These are phyloP conservation scores for Chaenogobius annularis DNA, from an alignment of 2,113 vertebrate genomes.

Conservation along the genomic window DNA sequence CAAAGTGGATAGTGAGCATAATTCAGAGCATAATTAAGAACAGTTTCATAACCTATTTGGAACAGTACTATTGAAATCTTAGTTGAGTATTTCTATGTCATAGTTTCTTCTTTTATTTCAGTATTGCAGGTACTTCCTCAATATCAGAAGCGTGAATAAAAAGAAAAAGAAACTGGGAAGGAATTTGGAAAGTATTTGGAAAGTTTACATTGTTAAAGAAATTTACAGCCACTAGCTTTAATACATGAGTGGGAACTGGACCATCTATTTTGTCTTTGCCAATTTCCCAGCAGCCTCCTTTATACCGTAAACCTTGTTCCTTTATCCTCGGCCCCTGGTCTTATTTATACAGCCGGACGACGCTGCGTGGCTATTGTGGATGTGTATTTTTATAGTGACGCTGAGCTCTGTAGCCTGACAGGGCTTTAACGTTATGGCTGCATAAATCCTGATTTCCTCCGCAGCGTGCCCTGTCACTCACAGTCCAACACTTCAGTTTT, in stretches of 20 bases:
- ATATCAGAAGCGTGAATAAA: background rate
- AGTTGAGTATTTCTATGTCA: background rate
- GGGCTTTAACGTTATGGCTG: constrained; percentile 49
- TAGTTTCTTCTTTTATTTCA: background rate
- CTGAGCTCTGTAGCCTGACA: constrained; percentile 44
- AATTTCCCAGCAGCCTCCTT: constrained; percentile 23
- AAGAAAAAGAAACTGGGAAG: background rate
- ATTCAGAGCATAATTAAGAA: background rate
- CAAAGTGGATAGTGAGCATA: background rate
- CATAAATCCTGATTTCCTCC: constrained; percentile 71
- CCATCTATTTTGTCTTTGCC: constrained; percentile 22
- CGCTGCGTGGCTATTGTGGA: constrained; percentile 9
- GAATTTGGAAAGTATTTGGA: background rate
- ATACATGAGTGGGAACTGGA: constrained; percentile 33
- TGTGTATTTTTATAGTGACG: constrained; percentile 33
- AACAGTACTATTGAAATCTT: background rate
- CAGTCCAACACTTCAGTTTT: constrained; percentile 47
- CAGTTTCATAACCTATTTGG: background rate
- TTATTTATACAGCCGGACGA: constrained; percentile 19
- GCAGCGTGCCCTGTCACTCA: constrained; percentile 66
- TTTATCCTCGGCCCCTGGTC: background rate
- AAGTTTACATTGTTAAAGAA: background rate
- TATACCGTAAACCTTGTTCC: constrained; percentile 30
- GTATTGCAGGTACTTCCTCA: background rate
- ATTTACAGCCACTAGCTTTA: background rate